These are phyloP conservation scores for Caerostris darwini DNA, from an alignment of 1,140 invertebrate genomes.

Conservation along the genomic window DNA sequence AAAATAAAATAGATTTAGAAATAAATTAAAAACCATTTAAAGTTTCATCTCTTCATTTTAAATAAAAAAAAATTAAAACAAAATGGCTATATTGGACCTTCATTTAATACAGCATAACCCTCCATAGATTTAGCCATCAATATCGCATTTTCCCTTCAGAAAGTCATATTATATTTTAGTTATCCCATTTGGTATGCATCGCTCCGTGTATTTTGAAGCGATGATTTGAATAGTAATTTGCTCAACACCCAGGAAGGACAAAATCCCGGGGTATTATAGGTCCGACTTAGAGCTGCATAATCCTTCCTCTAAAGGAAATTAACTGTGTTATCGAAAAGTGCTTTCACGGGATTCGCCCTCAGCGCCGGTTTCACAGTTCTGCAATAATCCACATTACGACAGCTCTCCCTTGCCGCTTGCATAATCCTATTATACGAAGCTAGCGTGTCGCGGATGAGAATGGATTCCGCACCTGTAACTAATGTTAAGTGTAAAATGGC, in stretches of 20 bases:
- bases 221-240: slow-evolving; percentile 17
- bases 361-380: slow-evolving; percentile 12
- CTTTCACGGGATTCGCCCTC: not conserved
- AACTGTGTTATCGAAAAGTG: slow-evolving; percentile 28
- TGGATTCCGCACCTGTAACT: not conserved
- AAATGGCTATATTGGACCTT: no score
- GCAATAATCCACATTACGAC: not conserved
- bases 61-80: no score
- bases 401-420: not conserved
- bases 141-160: no score
- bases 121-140: no score
- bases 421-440: slow-evolving; percentile 47
- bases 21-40: no score
- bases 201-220: not conserved
- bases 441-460: not conserved
- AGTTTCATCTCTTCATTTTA: no score
- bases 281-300: not conserved
- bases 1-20: no score
- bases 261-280: not conserved
- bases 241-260: not conserved
- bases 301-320: not conserved
- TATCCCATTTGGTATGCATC: not conserved
- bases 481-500: not conserved
- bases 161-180: not conserved
- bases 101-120: no score